Conservation (phyloP, 2,113 vertebrate genomes). For the Pipa parva region DNA sequence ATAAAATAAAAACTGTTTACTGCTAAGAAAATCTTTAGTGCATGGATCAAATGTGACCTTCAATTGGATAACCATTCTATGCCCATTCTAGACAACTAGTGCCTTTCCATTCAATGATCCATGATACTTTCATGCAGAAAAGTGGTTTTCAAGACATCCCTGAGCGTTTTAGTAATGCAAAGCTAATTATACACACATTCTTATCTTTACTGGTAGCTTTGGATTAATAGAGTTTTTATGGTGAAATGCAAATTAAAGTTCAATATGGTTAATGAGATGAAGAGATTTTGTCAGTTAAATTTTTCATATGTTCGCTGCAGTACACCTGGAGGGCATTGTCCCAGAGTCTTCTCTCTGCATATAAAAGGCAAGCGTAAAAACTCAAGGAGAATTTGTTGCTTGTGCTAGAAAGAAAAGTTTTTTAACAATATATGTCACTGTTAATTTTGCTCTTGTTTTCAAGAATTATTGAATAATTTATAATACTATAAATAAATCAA, state of each 20-base stretch:
- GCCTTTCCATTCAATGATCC: constrained; percentile 45
- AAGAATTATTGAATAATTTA: too few species aligned
- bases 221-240: constrained; percentile 27
- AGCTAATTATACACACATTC: constrained; percentile 50
- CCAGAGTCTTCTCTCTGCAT: constrained; percentile 20
- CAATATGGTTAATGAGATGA: constrained; percentile 42
- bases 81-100: constrained; percentile 35
- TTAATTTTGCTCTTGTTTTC: too few species aligned
- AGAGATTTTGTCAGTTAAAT: constrained; percentile 34
- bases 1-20: constrained; percentile 42
- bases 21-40: constrained; percentile 53
- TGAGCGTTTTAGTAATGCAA: constrained; percentile 51
- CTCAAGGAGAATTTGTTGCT: not conserved
- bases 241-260: constrained; percentile 30
- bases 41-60: constrained; percentile 50
- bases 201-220: constrained; percentile 42
- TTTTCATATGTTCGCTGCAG: constrained; percentile 18
- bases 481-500: too few species aligned
- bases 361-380: not conserved
- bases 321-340: constrained; percentile 42
- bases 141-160: constrained; percentile 52
- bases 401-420: not conserved
- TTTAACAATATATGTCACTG: too few species aligned
- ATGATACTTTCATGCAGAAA: constrained; percentile 44
- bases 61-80: constrained; percentile 33